Base-by-base conservation (phyloP, 92 coral and sea anemone species). In the Virgularia gustaviana region DNA sequence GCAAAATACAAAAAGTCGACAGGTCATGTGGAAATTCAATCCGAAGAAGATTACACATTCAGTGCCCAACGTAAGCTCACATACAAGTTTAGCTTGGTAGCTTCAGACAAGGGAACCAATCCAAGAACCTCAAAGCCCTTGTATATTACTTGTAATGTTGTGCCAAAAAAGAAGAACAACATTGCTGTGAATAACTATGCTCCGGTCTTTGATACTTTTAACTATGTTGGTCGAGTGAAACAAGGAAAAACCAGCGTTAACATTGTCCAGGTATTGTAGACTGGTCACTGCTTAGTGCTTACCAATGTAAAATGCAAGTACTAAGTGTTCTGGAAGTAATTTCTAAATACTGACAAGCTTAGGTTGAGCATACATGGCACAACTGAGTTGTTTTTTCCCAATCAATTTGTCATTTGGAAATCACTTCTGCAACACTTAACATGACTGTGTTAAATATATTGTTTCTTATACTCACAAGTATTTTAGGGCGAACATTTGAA, bases 31-130 rank as follows among this genome's bases (percentile, higher is more conserved):
- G 86, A 90, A 0, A 82, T 88, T 0, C 70, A 72, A 58, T 23
- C 75, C n/a, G 5, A 22, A 12, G 30, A 9, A 32, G 51, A 33
- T 18, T 51, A 68, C 61, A 79, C 84, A 36, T 58, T 94, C 78
- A 90, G 89, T 82, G 96, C 99, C 2, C 88, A 87, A 16, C 89
- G 84, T 15, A 78, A 75, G 32, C 65, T 81, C 3, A 70, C 84
- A 45, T 94, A 66, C 79, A 83, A 75, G 57, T 94, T 94, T 77
- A 87, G 84, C 29, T 80, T 94, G 30, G 65, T 70, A 53, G 99
- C 90, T 0, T 79, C 79, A 72, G 99, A 94, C 71, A 71, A 77
- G 45, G 99, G 96, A 7, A 78, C 80, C 13, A 86, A 90, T 0
- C 59, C 90, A 0, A 79, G 72, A 33, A 76, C 77, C 16, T 89